Percentiles rank a stretch among this genome's conserved stretches.
Evolutionary conservation across 2,797 vertebrate genomes (phyloP).

Genomic region (Chelmon rostratus): DNA sequence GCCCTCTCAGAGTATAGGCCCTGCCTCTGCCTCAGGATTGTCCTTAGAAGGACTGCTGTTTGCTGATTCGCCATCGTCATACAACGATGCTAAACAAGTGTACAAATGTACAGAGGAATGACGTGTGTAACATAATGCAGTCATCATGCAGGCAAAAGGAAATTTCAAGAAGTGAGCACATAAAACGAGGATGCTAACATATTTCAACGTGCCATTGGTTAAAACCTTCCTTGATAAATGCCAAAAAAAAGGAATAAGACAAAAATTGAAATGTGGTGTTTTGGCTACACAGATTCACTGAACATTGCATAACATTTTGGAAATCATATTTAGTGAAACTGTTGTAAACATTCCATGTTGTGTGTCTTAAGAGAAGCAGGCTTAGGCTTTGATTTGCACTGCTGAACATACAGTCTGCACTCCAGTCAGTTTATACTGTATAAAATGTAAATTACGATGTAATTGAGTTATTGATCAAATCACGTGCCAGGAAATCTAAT

Average conservation of each 20-base stretch:
- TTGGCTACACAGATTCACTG: slow-evolving; percentile 33
- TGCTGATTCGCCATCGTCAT: slow-evolving; percentile 76
- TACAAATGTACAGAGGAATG: slow-evolving; percentile 74
- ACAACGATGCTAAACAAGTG: slow-evolving; percentile 79
- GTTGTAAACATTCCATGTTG: slow-evolving; percentile 91
- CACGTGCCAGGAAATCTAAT: slow-evolving; percentile 73
- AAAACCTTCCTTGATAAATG: slow-evolving; percentile 22
- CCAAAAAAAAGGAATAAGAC: slow-evolving; percentile 18
- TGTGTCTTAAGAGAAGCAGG: slow-evolving; percentile 85
- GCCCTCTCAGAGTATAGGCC: slow-evolving; percentile 46
- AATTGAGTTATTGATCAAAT: slow-evolving; percentile 75
- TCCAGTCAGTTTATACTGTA: slow-evolving; percentile 84
- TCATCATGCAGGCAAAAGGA: slow-evolving; percentile 56
- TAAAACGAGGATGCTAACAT: slow-evolving; percentile 37
- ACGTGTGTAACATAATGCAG: slow-evolving; percentile 43
- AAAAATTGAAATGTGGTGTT: slow-evolving; percentile 41
- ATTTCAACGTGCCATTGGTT: slow-evolving; percentile 51
- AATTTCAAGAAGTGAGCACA: slow-evolving; percentile 57
- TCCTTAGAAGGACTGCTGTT: slow-evolving; percentile 73
- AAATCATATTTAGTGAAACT: slow-evolving; percentile 79
- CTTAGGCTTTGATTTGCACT: slow-evolving; percentile 93
- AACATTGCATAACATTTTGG: slow-evolving; percentile 42
- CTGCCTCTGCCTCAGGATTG: slow-evolving; percentile 87
- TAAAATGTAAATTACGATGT: slow-evolving; percentile 75
- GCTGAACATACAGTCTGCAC: slow-evolving; percentile 84